Percentiles rank a stretch among this genome's conserved stretches.
phyloP scores from a whole-genome alignment of 2,888 invertebrate species.

The Entomobrya proxima region DNA sequence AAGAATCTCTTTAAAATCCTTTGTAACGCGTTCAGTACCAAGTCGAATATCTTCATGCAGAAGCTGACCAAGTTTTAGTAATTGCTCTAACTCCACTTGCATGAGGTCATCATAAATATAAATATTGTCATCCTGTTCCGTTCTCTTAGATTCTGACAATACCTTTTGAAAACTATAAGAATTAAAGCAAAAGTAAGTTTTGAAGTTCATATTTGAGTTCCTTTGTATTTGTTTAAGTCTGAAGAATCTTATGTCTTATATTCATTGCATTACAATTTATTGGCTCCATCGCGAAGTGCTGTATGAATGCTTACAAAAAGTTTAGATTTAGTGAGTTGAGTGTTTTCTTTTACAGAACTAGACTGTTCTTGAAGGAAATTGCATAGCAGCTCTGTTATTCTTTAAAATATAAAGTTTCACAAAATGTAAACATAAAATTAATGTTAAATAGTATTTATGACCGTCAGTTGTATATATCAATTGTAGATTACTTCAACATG shows the following conservation, averaged over 20 bases:
- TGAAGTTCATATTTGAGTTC: neutral
- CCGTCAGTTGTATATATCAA: neutral
- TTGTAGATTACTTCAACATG: slow-evolving; percentile 62
- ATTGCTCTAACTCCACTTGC: slow-evolving; percentile 38
- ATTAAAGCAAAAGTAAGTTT: neutral
- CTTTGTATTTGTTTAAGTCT: neutral
- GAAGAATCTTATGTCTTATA: too few relatives aligned
- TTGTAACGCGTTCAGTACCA: slow-evolving; percentile 42
- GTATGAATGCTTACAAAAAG: slow-evolving; percentile 32
- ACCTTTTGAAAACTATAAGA: slow-evolving; percentile 45
- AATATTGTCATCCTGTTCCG: neutral
- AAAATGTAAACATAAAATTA: neutral
- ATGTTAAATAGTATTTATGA: neutral
- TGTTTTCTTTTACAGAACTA: neutral
- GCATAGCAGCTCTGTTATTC: slow-evolving; percentile 43
- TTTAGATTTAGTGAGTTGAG: slow-evolving; percentile 7
- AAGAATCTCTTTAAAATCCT: slow-evolving; percentile 64
- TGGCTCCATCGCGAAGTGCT: slow-evolving; percentile 58
- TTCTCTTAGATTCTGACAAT: slow-evolving; percentile 42
- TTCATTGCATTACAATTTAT: slow-evolving; percentile 55
- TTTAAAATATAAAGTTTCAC: neutral
- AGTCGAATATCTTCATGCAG: slow-evolving; percentile 63
- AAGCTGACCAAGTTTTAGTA: slow-evolving; percentile 61
- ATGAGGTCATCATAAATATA: slow-evolving; percentile 1
- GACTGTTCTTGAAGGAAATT: slow-evolving; percentile 16